phyloP scores from a whole-genome alignment of 2,888 invertebrate genomes.

The Microplitis manilae region DNA sequence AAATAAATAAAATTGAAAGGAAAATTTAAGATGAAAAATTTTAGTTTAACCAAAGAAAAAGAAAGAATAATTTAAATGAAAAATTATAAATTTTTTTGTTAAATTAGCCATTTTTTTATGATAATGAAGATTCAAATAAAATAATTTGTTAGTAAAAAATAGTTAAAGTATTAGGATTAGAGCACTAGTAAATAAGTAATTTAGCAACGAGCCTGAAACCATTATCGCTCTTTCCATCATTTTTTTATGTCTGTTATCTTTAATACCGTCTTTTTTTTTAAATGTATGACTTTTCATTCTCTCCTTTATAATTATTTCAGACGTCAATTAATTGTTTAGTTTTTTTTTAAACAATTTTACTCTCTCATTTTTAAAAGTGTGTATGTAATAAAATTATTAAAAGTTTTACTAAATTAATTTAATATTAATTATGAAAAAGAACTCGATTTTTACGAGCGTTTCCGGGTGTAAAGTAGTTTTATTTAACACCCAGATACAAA shows the following conservation, averaged over 20 bases:
- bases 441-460: background rate
- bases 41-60: slow-evolving; percentile 11
- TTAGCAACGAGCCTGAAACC: slow-evolving; percentile 21
- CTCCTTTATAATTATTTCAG: background rate
- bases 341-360: background rate
- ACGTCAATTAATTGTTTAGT: background rate
- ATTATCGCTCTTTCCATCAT: slow-evolving; percentile 17
- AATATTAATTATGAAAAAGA: no score
- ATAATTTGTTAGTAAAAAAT: background rate
- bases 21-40: slow-evolving; percentile 20
- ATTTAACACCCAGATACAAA: background rate
- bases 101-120: background rate
- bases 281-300: slow-evolving; percentile 8
- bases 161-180: background rate
- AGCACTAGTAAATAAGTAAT: background rate
- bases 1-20: slow-evolving; percentile 10
- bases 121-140: slow-evolving; percentile 15
- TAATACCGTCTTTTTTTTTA: background rate
- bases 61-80: background rate
- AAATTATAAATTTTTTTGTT: slow-evolving; percentile 19
- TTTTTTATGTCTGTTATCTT: background rate
- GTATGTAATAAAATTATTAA: background rate
- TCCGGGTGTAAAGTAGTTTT: background rate
- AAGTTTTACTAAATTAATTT: no score
- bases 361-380: slow-evolving; percentile 6